Percentiles rank a stretch among this genome's conserved stretches.
Evolutionary conservation across 2,113 vertebrate genomes (phyloP).

Genomic region (Rhabdomys dilectus): DNA sequence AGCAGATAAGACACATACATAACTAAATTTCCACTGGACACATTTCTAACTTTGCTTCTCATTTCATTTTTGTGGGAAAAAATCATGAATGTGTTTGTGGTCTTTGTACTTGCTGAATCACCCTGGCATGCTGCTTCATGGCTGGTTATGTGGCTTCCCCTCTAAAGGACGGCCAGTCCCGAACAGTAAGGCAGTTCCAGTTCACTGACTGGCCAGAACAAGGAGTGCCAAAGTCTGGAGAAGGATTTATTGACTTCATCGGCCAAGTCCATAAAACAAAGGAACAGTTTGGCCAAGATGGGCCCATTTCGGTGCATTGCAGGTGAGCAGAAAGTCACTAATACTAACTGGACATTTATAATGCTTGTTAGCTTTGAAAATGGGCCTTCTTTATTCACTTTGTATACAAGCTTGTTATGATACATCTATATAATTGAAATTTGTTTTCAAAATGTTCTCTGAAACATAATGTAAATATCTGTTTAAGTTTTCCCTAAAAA

Average conservation of each 20-base stretch:
- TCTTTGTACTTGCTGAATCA: slow-evolving; percentile 18
- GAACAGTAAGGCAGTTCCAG: slow-evolving; percentile 99
- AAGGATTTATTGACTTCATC: slow-evolving; percentile 99
- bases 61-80: slow-evolving; percentile 17
- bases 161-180: slow-evolving; percentile 97
- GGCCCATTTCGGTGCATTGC: slow-evolving; percentile 99
- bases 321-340: slow-evolving; percentile 89
- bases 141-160: slow-evolving; percentile 59
- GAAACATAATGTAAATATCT: not conserved
- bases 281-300: slow-evolving; percentile 99
- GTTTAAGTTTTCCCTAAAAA: not conserved
- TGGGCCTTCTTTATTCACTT: not conserved
- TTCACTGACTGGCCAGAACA: slow-evolving; percentile 99
- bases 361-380: not conserved
- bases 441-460: not conserved
- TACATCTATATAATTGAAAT: not conserved
- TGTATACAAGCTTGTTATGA: not conserved
- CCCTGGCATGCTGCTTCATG: not conserved
- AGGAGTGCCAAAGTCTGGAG: slow-evolving; percentile 99
- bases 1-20: not conserved
- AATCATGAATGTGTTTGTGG: not conserved
- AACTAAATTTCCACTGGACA: not conserved
- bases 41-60: not conserved
- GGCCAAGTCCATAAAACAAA: slow-evolving; percentile 99
- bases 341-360: not conserved